phyloP scores from a whole-genome alignment of 2,113 vertebrate species.

The Sinocyclocheilus anophthalmus region DNA sequence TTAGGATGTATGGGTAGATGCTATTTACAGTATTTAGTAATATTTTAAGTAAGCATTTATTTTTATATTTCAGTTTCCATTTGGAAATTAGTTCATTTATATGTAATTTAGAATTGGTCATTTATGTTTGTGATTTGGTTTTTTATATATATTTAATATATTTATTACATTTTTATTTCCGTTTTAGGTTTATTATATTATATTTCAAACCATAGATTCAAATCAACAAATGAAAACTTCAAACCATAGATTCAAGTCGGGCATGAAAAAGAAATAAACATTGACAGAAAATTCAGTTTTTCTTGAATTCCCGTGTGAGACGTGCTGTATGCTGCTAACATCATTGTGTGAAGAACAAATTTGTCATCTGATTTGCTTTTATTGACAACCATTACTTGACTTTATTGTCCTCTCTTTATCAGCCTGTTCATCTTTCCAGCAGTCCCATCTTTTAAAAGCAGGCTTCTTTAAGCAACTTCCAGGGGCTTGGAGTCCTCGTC shows the following conservation, averaged over 20 bases:
- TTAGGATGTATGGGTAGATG: no score
- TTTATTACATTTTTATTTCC: no score
- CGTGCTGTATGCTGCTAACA: not conserved
- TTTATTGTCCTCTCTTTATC: slow-evolving; percentile 5
- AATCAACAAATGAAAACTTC: no score
- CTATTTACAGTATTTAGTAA: no score
- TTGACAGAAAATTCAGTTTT: not conserved
- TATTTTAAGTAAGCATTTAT: no score
- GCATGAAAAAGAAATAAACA: not conserved
- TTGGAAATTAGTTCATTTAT: no score
- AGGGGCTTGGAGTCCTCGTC: not conserved
- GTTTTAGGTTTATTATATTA: no score
- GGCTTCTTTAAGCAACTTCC: slow-evolving; percentile 15
- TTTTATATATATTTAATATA: no score
- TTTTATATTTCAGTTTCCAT: no score
- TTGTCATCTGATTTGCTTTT: not conserved
- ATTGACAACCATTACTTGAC: slow-evolving; percentile 13
- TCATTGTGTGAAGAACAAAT: not conserved
- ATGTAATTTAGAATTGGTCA: no score
- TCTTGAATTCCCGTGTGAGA: not conserved
- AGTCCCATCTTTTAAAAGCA: not conserved
- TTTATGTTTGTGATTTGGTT: no score
- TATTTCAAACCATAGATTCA: no score
- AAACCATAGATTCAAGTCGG: not conserved
- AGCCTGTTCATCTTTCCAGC: slow-evolving; percentile 16